These are phyloP conservation scores for Lates calcarifer DNA, from an alignment of 2,113 vertebrate genomes.

Conservation along the genomic window DNA sequence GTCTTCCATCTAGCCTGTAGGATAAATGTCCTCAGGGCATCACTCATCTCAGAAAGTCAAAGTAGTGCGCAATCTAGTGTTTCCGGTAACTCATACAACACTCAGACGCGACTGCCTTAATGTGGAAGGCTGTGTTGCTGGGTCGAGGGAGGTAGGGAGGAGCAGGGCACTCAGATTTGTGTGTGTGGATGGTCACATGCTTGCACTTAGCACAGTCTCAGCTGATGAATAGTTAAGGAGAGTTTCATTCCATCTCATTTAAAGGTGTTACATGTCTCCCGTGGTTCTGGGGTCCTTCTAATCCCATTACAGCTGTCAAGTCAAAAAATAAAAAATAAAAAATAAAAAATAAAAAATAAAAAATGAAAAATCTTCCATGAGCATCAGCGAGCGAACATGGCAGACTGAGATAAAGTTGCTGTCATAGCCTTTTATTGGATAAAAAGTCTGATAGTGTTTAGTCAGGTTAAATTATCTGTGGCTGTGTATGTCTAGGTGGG, in stretches of 20 bases:
- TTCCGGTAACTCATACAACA: slow-evolving; percentile 41
- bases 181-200: neutral
- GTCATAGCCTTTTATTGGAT: slow-evolving; percentile 30
- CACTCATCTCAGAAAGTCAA: slow-evolving; percentile 41
- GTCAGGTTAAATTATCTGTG: slow-evolving; percentile 45
- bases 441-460: slow-evolving; percentile 40
- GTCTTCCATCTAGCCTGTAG: slow-evolving; percentile 33
- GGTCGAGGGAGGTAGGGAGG: slow-evolving; percentile 39
- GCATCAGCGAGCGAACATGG: slow-evolving; percentile 13
- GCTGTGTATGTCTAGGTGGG: neutral
- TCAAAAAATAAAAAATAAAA: slow-evolving; percentile 1
- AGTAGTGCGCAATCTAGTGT: slow-evolving; percentile 31
- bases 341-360: no score
- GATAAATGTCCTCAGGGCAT: slow-evolving; percentile 43
- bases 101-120: slow-evolving; percentile 37
- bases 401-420: slow-evolving; percentile 42
- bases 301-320: slow-evolving; percentile 54
- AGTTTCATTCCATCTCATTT: slow-evolving; percentile 67
- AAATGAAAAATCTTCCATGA: slow-evolving; percentile 23
- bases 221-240: slow-evolving; percentile 69
- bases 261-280: slow-evolving; percentile 55
- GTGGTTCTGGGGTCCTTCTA: slow-evolving; percentile 52
- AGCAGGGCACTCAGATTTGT: slow-evolving; percentile 25
- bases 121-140: slow-evolving; percentile 40
- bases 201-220: slow-evolving; percentile 42